Conservation (phyloP, 2,888 invertebrate species). For the Phaonia tiefii region DNA sequence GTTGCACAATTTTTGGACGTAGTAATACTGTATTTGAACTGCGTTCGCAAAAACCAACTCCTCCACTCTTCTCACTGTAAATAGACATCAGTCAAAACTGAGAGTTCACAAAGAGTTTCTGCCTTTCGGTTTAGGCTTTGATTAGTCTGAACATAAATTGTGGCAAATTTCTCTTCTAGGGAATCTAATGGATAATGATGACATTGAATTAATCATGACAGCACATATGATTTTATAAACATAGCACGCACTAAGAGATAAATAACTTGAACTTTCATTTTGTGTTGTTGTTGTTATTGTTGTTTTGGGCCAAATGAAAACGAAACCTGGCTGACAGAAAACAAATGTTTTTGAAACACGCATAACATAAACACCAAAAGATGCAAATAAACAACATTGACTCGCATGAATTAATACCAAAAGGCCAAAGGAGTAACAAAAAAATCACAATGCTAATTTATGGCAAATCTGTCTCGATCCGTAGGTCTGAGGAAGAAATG, state of each 20-base stretch:
- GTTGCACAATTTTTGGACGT: too few species aligned
- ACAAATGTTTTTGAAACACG: conserved; percentile 62
- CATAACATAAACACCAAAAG: conserved; percentile 36
- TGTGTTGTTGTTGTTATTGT: conserved; percentile 30
- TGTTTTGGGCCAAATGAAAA: conserved; percentile 50
- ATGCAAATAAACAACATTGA: conserved; percentile 8
- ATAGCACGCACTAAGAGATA: conserved; percentile 56
- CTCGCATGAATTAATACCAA: conserved; percentile 11
- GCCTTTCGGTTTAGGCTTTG: too few species aligned
- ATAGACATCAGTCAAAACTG: too few species aligned
- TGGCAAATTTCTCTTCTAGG: too few species aligned
- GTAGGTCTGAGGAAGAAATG: conserved; percentile 42
- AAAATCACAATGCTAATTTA: conserved; percentile 66
- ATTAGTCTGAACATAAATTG: too few species aligned
- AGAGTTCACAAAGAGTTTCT: too few species aligned
- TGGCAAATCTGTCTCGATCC: conserved; percentile 57
- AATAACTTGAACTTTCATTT: conserved; percentile 60
- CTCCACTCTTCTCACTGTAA: too few species aligned
- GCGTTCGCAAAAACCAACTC: too few species aligned
- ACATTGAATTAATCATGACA: conserved; percentile 57
- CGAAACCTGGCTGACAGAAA: conserved; percentile 44
- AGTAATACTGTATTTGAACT: too few species aligned
- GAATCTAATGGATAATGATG: conserved; percentile 29
- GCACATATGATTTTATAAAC: conserved; percentile 57
- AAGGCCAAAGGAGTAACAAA: conserved; percentile 30